Evolutionary conservation across 1,140 invertebrate genomes (phyloP).

Genomic region (Drosophila aff.): DNA sequence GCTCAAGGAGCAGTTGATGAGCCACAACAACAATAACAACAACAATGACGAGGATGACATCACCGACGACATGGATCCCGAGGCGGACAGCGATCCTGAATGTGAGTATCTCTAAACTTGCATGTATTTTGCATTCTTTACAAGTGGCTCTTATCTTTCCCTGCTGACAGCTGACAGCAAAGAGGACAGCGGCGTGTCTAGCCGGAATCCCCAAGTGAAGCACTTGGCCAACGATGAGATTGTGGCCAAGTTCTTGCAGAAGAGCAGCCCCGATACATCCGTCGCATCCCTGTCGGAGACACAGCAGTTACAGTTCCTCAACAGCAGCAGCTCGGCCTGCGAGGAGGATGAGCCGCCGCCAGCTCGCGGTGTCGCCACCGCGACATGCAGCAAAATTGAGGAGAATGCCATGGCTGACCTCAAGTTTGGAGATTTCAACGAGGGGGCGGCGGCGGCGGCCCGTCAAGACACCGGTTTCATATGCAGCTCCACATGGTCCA

Average conservation of each 20-base stretch:
- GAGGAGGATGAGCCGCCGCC: constrained; percentile 61
- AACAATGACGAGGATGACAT: constrained; percentile 33
- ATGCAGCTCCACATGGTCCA: constrained; percentile 72
- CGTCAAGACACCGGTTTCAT: constrained; percentile 51
- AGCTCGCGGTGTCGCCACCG: not conserved
- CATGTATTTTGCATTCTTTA: not conserved
- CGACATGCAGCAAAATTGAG: constrained; percentile 15
- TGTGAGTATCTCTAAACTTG: constrained; percentile 17
- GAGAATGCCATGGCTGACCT: constrained; percentile 50
- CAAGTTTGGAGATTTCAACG: constrained; percentile 74
- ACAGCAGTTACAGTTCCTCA: constrained; percentile 70
- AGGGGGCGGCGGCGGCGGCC: constrained; percentile 50
- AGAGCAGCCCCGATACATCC: constrained; percentile 26
- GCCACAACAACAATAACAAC: constrained; percentile 42
- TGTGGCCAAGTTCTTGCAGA: constrained; percentile 68
- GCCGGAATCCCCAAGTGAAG: not conserved
- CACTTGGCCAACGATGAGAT: constrained; percentile 72
- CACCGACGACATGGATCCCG: constrained; percentile 2
- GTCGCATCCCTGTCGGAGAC: constrained; percentile 16
- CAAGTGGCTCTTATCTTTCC: not conserved
- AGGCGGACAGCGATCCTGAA: constrained; percentile 26
- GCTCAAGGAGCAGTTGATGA: constrained; percentile 39
- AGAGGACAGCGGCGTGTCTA: constrained; percentile 12
- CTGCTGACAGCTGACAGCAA: constrained; percentile 44
- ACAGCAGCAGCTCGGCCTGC: constrained; percentile 73